Base-by-base conservation (phyloP, 92 coral and sea anemone genomes). In the Muricea muricata region DNA sequence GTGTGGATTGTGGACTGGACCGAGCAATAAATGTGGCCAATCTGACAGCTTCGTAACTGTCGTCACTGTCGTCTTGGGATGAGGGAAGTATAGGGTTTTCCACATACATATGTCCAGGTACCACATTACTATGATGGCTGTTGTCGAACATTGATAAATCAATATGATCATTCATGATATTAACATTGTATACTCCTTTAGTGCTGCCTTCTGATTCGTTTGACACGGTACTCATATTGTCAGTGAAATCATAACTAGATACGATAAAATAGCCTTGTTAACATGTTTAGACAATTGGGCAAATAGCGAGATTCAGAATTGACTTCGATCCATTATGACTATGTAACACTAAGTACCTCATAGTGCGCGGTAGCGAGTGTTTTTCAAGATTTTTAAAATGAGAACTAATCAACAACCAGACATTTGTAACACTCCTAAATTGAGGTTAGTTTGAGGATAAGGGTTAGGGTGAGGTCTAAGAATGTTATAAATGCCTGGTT, bases 121-220 rank as follows among this genome's bases (percentile, higher is more conserved):
- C 55, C 25, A 85, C 52, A 61, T 14, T 56, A 0, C 90, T 79
- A 60, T 90, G 88, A 39, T 80, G 74, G 41, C 87, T 90, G 50
- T 84, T 84, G 28, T 79, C 93, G 67, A 95, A 95, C 97, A 95
- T 90, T 26, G 84, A 81, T 73, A 91, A 77, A 66, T 95, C 97
- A 45, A 95, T 91, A 50, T 52, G 60, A 17, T 85, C 93, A 68
- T 93, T 92, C 31, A 85, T 91, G 73, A 63, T 26, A 83, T 69
- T 89, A 24, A 92, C 87, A 83, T 95, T 95, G 88, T 90, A 93
- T 32, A 75, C 88, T 11, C 97, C 94, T 17, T 88, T 79, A 39
- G 77, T 30, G 80, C 94, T 93, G 20, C 83, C 86, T 0, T 81
- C 93, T 24, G 93, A 90, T 30, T 87, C 91, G 55, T 63, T 69